These are phyloP conservation scores for Dipodomys stephensi DNA, from an alignment of 2,113 vertebrate species.

Conservation along the genomic window DNA sequence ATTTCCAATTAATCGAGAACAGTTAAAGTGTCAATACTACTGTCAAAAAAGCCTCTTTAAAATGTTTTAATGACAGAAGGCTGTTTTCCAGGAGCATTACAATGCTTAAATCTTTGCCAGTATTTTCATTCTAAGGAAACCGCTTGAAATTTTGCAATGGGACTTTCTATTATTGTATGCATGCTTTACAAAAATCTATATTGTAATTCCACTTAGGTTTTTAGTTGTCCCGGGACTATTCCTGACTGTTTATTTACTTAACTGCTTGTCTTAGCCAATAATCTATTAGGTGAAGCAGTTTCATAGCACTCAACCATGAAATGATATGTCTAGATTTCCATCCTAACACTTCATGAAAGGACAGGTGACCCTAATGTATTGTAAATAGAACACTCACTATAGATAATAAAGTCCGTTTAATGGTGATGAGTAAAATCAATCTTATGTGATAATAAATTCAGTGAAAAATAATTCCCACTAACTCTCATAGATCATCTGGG, in stretches of 20 bases:
- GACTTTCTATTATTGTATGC: neutral
- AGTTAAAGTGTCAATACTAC: too few relatives aligned
- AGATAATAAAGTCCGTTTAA: neutral
- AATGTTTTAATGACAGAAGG: neutral
- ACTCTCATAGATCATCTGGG: conserved; percentile 5
- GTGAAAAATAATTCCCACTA: conserved; percentile 13
- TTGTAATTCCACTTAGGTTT: conserved; percentile 36
- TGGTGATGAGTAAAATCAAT: conserved; percentile 30
- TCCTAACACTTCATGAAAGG: conserved; percentile 1
- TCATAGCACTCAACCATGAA: conserved; percentile 51
- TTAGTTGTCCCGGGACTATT: conserved; percentile 15
- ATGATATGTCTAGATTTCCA: neutral
- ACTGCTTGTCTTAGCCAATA: conserved; percentile 49
- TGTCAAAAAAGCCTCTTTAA: neutral
- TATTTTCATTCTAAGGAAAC: conserved; percentile 54
- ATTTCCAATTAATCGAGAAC: neutral
- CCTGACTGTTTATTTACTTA: neutral
- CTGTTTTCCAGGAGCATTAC: neutral
- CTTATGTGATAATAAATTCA: conserved; percentile 33
- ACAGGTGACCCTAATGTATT: neutral
- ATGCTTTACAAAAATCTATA: conserved; percentile 47
- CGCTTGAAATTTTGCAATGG: conserved; percentile 15
- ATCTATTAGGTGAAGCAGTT: conserved; percentile 45
- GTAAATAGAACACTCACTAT: neutral
- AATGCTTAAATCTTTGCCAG: conserved; percentile 31